Evolutionary conservation across 2,797 vertebrate species (phyloP), one percentile per base, ranked within the genome.

Genomic region (Margarornis squamiger): DNA sequence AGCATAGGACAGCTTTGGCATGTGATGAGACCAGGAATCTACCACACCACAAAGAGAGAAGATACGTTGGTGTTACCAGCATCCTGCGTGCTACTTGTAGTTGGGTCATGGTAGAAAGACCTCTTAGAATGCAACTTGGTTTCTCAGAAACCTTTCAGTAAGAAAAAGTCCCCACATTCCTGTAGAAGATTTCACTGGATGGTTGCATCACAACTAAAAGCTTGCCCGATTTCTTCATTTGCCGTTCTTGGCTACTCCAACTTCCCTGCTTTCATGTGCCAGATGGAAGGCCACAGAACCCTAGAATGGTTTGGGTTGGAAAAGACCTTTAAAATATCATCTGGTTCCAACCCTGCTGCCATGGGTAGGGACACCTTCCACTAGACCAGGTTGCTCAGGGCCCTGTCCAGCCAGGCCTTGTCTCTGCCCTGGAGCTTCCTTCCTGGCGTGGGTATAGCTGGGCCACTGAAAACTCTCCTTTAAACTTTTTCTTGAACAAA

Each of bases 91-190:
- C 49, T 86, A 45, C 61, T 43, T 48, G n/a, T 14, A 17, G n/a
- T 11, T 55, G 65, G 32, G 57, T 59, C 52, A 16, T 13, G 61
- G 51, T 45, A 80, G 65, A 68, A 30, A 72, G n/a, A 71, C n/a
- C 52, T 63, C 55, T 90, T 32, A 86, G 83, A 80, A 90, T 36
- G 68, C 48, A 70, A 26, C 12, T 65, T 41, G 63, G 61, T 70
- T 92, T 86, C 80, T 80, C 62, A 86, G 76, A 77, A 86, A 88
- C n/a, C n/a, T 86, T 94, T 87, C 45, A 75, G n/a, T 85, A 61
- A 24, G 52, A 39, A 76, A 51, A 67, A 19, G 29, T 43, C 27
- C 20, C 29, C n/a, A 21, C 0, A 21, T 45, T 49, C 34, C 73
- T 48, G 26, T 81, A 54, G 71, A 79, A 55, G n/a, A 66, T 46